A percentile compares a stretch with the other conserved stretches of the same genome.
phyloP scores from a whole-genome alignment of 2,113 vertebrate species.

The Chamaetylas fuelleborni region DNA sequence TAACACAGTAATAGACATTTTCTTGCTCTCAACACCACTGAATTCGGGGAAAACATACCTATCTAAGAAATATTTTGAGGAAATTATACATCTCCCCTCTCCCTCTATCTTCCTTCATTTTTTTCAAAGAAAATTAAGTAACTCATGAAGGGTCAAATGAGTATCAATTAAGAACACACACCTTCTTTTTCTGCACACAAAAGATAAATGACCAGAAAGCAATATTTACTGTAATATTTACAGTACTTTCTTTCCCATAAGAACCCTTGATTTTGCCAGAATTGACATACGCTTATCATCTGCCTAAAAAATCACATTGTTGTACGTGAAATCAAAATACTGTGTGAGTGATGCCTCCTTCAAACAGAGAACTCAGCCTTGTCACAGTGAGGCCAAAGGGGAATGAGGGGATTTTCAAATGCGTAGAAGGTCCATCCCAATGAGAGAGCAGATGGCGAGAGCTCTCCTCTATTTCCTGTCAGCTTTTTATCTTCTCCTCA shows the following conservation, averaged over 20 bases:
- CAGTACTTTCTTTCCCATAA: not conserved
- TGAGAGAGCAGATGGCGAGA: accelerated
- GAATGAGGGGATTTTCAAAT: not conserved
- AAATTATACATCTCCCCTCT: not conserved
- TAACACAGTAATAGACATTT: not conserved
- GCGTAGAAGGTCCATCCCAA: not conserved
- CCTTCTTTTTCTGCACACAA: not conserved
- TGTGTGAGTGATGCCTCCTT: not conserved
- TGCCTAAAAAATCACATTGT: not conserved
- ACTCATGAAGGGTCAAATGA: not conserved
- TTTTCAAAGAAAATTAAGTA: not conserved
- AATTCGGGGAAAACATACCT: not conserved
- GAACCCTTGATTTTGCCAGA: conserved; percentile 33
- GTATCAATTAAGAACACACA: not conserved
- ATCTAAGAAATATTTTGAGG: not conserved
- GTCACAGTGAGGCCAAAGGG: not conserved
- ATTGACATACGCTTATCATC: conserved; percentile 12
- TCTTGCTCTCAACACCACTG: not conserved
- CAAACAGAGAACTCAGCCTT: not conserved
- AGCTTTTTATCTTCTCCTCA: not conserved
- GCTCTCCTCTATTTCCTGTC: not conserved
- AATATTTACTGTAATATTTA: not conserved
- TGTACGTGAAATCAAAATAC: not conserved
- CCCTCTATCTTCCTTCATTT: not conserved
- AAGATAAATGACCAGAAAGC: conserved; percentile 6